Evolutionary conservation across 1,140 invertebrate species (phyloP).

Genomic region (Scaptomyza pallida): DNA sequence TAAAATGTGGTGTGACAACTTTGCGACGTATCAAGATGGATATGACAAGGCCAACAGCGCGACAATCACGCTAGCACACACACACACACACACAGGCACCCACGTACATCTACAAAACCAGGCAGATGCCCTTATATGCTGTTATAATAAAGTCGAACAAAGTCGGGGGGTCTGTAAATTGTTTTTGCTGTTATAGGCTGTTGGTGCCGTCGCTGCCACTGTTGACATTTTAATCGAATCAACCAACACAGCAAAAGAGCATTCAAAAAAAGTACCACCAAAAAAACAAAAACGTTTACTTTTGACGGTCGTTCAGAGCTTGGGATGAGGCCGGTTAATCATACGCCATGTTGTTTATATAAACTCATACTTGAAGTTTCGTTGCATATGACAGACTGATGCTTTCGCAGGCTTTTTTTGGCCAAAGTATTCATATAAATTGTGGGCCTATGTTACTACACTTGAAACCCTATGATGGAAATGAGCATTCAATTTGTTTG

Average conservation of each 20-base stretch:
- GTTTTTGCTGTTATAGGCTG: slow-evolving; percentile 49
- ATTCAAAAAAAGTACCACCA: slow-evolving; percentile 22
- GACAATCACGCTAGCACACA: slow-evolving; percentile 9
- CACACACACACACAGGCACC: slow-evolving; percentile 18
- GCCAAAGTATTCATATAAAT: slow-evolving; percentile 56
- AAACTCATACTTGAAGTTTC: neutral
- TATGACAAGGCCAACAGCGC: slow-evolving; percentile 65
- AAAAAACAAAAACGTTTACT: slow-evolving; percentile 63
- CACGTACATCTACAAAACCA: too few relatives aligned
- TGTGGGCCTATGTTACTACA: slow-evolving; percentile 33
- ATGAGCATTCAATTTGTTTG: too few relatives aligned
- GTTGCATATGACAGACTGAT: slow-evolving; percentile 7
- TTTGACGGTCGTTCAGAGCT: slow-evolving; percentile 52
- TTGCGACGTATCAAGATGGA: slow-evolving; percentile 68
- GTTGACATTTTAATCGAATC: slow-evolving; percentile 82
- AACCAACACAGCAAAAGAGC: slow-evolving; percentile 59
- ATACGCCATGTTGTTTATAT: slow-evolving; percentile 45
- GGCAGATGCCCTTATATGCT: slow-evolving; percentile 21
- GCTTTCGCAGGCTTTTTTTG: slow-evolving; percentile 58
- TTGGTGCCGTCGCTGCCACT: slow-evolving; percentile 47
- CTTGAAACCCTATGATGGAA: neutral
- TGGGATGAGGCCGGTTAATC: slow-evolving; percentile 4
- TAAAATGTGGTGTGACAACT: slow-evolving; percentile 78
- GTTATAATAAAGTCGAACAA: slow-evolving; percentile 52
- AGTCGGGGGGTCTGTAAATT: slow-evolving; percentile 58